A percentile compares a stretch with the other conserved stretches of the same genome.
Evolutionary conservation across 2,113 vertebrate genomes (phyloP).

Genomic region (Labeo catla): DNA sequence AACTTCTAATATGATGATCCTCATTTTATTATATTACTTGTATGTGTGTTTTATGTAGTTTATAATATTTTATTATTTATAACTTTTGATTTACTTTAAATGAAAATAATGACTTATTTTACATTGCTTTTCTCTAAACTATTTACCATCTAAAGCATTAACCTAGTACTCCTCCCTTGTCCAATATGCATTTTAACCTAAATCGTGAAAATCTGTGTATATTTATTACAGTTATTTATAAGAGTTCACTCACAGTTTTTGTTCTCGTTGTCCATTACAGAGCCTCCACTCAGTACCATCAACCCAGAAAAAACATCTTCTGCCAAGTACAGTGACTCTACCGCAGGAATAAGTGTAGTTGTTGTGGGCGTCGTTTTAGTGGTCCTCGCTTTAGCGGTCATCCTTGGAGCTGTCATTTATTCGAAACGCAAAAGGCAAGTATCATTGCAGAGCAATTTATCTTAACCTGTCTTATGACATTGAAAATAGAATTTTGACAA

Average conservation of each 20-base stretch:
- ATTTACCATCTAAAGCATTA: too few species aligned
- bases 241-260: not conserved
- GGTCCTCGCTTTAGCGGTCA: not conserved
- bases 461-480: not conserved
- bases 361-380: not conserved
- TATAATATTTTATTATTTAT: too few species aligned
- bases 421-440: not conserved
- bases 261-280: not conserved
- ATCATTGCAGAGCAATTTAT: not conserved
- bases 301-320: not conserved
- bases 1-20: not conserved
- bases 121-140: too few species aligned
- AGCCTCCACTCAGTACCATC: not conserved
- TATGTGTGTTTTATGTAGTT: too few species aligned
- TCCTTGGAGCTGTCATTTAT: not conserved
- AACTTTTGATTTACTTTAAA: too few species aligned
- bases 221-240: not conserved
- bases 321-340: accelerated
- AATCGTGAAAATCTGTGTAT: not conserved
- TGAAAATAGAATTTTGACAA: not conserved
- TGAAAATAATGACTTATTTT: too few species aligned
- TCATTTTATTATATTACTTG: too few species aligned
- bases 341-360: not conserved
- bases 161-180: not conserved
- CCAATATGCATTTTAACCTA: not conserved